Conservation (phyloP, 2,113 vertebrate species). For the Atrichornis clamosus region DNA sequence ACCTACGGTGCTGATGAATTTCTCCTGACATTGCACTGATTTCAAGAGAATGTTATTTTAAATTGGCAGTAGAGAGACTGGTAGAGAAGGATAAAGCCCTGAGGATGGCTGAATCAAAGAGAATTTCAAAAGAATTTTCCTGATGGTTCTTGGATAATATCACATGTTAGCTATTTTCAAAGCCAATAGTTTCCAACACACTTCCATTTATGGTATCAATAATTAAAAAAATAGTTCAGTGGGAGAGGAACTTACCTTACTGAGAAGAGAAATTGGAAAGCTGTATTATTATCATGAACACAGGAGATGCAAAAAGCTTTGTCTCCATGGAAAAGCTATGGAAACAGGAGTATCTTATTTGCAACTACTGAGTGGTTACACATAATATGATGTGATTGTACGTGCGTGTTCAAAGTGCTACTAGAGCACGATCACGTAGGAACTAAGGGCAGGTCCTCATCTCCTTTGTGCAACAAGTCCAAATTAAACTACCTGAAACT, state of each 20-base stretch:
- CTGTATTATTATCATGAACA: conserved; percentile 40
- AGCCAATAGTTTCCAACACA: conserved; percentile 59
- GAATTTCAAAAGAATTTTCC: conserved; percentile 65
- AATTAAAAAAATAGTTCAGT: conserved; percentile 58
- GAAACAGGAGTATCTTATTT: conserved; percentile 34
- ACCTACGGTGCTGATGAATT: conserved; percentile 54
- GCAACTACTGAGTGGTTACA: conserved; percentile 22
- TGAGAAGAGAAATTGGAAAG: conserved; percentile 34
- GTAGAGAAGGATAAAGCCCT: conserved; percentile 51
- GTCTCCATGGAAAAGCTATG: conserved; percentile 59
- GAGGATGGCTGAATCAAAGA: conserved; percentile 58
- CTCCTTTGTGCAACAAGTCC: neutral
- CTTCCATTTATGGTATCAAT: conserved; percentile 66
- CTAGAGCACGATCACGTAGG: neutral
- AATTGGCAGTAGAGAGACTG: conserved; percentile 59
- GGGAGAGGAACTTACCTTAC: conserved; percentile 52
- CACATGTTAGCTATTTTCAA: conserved; percentile 66
- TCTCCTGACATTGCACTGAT: conserved; percentile 62
- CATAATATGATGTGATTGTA: neutral
- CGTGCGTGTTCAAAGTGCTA: neutral
- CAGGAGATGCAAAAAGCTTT: conserved; percentile 47
- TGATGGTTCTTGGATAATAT: conserved; percentile 62
- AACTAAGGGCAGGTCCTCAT: neutral
- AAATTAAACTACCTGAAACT: neutral
- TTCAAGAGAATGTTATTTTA: conserved; percentile 66